Conservation (phyloP, 2,797 vertebrate species). For the Tympanoctomys barrerae region DNA sequence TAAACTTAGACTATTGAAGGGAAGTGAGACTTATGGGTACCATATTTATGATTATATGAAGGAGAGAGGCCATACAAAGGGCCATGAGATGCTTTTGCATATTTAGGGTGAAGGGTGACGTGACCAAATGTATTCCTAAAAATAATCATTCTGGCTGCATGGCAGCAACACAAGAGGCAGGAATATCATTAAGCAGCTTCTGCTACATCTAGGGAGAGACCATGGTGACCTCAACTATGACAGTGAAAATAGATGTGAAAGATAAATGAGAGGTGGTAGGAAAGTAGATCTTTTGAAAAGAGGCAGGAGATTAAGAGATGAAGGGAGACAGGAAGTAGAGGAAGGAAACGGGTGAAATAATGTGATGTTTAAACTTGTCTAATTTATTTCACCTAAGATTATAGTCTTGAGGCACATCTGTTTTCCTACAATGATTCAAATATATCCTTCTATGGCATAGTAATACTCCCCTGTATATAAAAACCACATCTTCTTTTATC, state of each 20-base stretch:
- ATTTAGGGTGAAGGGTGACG: neutral
- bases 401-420: neutral
- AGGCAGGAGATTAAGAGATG: neutral
- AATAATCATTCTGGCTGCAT: neutral
- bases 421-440: neutral
- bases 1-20: neutral
- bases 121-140: neutral
- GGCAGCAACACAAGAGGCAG: neutral
- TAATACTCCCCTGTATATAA: neutral
- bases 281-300: neutral
- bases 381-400: neutral
- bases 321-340: neutral
- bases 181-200: neutral
- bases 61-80: neutral
- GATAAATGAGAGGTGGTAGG: neutral
- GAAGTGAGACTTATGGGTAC: neutral
- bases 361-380: neutral
- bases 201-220: neutral
- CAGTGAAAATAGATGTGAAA: neutral
- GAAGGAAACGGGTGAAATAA: neutral
- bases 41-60: slow-evolving; percentile 13
- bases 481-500: neutral
- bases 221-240: neutral
- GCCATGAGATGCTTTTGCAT: slow-evolving; percentile 21
- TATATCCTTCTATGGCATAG: neutral